These are phyloP conservation scores for Malaclemys terrapin DNA, from an alignment of 2,113 vertebrate species.

Conservation along the genomic window DNA sequence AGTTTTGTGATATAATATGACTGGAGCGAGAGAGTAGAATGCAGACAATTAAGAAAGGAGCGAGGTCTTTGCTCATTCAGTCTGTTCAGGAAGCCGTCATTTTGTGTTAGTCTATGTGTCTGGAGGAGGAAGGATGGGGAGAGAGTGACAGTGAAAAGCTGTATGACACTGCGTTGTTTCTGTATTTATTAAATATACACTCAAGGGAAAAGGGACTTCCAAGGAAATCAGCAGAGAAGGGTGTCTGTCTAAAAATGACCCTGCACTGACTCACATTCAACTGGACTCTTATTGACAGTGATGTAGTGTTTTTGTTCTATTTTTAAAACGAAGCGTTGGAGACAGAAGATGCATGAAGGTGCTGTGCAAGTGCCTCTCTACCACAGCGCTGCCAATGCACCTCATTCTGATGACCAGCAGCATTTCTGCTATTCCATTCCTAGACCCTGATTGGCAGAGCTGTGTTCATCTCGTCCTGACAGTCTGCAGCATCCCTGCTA, in stretches of 20 bases:
- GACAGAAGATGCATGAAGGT: constrained; percentile 17
- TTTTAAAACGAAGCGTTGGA: not conserved
- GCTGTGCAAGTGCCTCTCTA: constrained; percentile 6
- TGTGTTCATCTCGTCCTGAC: not conserved
- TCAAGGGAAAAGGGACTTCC: constrained; percentile 12
- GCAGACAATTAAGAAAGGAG: constrained; percentile 52
- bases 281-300: not conserved
- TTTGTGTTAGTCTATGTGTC: constrained; percentile 67
- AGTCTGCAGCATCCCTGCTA: not conserved
- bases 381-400: not conserved
- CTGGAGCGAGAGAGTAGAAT: constrained; percentile 53
- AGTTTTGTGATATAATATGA: constrained; percentile 56
- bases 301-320: not conserved
- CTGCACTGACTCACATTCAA: not conserved
- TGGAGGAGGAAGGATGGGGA: constrained; percentile 57
- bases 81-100: constrained; percentile 74
- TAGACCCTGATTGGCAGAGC: not conserved
- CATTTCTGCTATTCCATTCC: not conserved
- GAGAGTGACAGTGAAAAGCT: constrained; percentile 66
- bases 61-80: constrained; percentile 65
- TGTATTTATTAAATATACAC: constrained; percentile 34
- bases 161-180: constrained; percentile 44
- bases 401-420: not conserved
- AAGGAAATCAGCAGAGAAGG: not conserved
- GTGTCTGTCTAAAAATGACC: constrained; percentile 11